Percentiles rank a stretch among this genome's conserved stretches.
Evolutionary conservation across 2,888 invertebrate genomes (phyloP).

Genomic region (Gymnoscelis rufifasciata): DNA sequence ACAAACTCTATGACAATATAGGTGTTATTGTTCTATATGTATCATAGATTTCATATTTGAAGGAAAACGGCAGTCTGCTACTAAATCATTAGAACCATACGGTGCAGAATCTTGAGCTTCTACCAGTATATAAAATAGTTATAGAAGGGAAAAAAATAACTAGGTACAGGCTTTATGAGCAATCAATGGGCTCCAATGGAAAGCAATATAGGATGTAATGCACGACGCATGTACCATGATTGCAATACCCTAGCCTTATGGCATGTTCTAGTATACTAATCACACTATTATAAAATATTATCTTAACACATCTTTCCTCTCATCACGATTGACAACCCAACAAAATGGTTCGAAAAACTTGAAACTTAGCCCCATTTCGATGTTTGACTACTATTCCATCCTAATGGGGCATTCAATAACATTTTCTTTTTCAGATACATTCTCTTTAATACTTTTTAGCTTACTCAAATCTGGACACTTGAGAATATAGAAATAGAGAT

Average conservation of each 20-base stretch:
- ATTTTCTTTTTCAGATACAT: constrained; percentile 31
- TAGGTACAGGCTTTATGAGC: too few species aligned
- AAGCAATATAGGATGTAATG: constrained; percentile 52
- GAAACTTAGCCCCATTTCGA: constrained; percentile 26
- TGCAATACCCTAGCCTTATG: constrained; percentile 8
- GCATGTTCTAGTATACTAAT: constrained; percentile 30
- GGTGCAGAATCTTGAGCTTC: too few species aligned
- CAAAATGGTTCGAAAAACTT: constrained; percentile 25
- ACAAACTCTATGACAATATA: too few species aligned
- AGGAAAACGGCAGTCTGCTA: too few species aligned
- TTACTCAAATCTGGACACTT: constrained; percentile 26
- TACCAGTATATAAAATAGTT: too few species aligned
- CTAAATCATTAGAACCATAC: too few species aligned
- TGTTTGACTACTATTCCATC: constrained; percentile 24
- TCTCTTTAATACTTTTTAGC: constrained; percentile 25
- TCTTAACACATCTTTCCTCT: constrained; percentile 14
- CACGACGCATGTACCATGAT: constrained; percentile 53
- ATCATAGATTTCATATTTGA: too few species aligned
- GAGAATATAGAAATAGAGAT: constrained; percentile 26
- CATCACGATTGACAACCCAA: constrained; percentile 25
- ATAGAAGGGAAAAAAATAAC: too few species aligned
- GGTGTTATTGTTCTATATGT: too few species aligned
- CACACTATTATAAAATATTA: constrained; percentile 7
- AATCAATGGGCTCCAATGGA: too few species aligned
- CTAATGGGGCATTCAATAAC: constrained; percentile 27